Evolutionary conservation across 2,113 vertebrate genomes (phyloP), one percentile per base, ranked within the genome.

Genomic region (Motacilla alba): DNA sequence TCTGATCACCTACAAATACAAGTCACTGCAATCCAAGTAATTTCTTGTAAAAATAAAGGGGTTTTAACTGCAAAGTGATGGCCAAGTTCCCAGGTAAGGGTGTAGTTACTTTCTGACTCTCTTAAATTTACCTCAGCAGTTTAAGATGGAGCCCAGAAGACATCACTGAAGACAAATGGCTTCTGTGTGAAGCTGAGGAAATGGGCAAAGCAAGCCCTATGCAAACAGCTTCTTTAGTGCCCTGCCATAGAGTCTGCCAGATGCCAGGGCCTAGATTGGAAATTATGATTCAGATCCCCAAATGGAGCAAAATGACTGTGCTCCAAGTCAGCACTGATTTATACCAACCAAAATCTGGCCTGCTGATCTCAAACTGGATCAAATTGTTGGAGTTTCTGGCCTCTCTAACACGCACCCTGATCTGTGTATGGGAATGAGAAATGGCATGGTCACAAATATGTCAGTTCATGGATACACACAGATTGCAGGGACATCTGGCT

Each of bases 401-500:
- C 68, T 90, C 35, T 77, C 52, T 83, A 66, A 64, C 55, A 60
- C 31, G 49, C 1, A 0, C 23, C 72, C 59, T 83, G 76, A 75
- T 90, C 62, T 47, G 37, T 78, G 30, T 62, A 63, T 77, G 49
- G 67, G 81, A 67, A 90, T 92, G 68, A 93, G 80, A 93, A 96
- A 91, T 18, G 9, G 75, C 77, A 62, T 13, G 59, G 77, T 95
- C 90, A 83, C 93, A 97, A 89, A 86, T 87, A 75, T 62, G 77
- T 86, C 46, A 92, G 44, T 44, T 90, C 72, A 55, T 69, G 90
- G 39, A 75, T 90, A 95, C 79, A 96, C 95, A 97, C 95, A 97
- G 97, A 98, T 96, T 98, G 98, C 78, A 88, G 89, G 91, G 95
- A 97, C 97, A 98, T 97, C 98, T 97, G 97, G 97, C 93, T 84